Evolutionary conservation across 2,797 vertebrate species (phyloP), one percentile per base, ranked within the genome.

Genomic region (Pithecia hirsuta): DNA sequence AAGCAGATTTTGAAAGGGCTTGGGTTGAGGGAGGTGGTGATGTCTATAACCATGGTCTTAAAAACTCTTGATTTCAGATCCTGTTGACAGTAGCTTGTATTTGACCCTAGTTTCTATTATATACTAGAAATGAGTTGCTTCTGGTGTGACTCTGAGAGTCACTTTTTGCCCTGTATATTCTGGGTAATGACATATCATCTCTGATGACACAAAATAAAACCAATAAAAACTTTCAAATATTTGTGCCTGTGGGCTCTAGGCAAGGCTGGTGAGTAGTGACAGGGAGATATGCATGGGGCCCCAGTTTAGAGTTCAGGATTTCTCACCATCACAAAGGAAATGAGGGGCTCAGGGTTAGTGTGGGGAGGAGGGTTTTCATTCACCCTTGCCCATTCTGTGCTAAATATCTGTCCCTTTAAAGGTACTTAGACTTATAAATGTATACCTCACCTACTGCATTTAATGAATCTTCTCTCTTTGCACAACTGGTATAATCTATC

Each of bases 131-230:
- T 0, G 14, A 79, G 61, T 39, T 15, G 5, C 84, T 95, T 86
- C 55, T 80, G 44, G 19, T 10, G 4, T 95, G 50, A 83, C 84
- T 85, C 50, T 12, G 46, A 89, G 67, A 78, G 50, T 70, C 39
- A 72, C 26, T 79, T 96, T 95, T 84, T 81, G 30, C 79, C 96
- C 30, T 83, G 33, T 89, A 81, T 95, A 91, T 96, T 96, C 74
- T 95, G 78, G 64, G 36, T 89, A 84, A 91, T 76, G 64, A 70
- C 41, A 6, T 80, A 4, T 91, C 72, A 88, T 95, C 24, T 72
- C 78, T 44, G 81, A 85, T 93, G 50, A 48, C 81, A 92, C 50
- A 80, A 84, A 92, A 96, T 76, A 79, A 90, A 72, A 39, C 28
- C 26, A 80, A 75, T 22, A 95, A 82, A 93, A 93, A 26, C 24